Conservation (phyloP, 2,797 vertebrate genomes). For the Borostomias antarcticus region DNA sequence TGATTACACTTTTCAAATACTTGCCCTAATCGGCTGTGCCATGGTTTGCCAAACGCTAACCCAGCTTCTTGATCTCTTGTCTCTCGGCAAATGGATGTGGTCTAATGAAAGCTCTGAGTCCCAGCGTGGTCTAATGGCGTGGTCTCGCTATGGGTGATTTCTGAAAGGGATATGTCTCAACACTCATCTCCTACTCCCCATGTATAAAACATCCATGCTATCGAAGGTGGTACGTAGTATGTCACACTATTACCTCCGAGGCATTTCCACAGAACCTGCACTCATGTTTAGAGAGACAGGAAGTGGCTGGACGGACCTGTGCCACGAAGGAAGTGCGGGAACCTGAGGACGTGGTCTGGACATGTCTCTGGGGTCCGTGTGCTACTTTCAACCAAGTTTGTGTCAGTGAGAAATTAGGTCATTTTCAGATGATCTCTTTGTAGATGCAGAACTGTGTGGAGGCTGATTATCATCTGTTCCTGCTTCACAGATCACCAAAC, state of each 20-base stretch:
- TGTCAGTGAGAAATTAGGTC: constrained; percentile 36
- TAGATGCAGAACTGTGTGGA: constrained; percentile 13
- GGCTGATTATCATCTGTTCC: constrained; percentile 50
- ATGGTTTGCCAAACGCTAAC: constrained; percentile 13
- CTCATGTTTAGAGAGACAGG: constrained; percentile 50
- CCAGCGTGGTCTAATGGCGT: no score
- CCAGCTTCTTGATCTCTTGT: constrained; percentile 21
- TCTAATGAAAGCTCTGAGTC: constrained; percentile 45
- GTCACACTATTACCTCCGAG: constrained; percentile 42
- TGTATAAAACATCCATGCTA: constrained; percentile 47
- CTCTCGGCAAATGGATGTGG: constrained; percentile 51
- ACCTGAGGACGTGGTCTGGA: constrained; percentile 48
- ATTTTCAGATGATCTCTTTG: constrained; percentile 29
- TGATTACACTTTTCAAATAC: constrained; percentile 41
- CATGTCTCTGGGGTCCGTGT: constrained; percentile 42
- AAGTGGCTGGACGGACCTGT: constrained; percentile 57
- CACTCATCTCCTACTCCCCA: constrained; percentile 46
- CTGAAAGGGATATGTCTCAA: constrained; percentile 63
- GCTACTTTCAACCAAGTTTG: constrained; percentile 60
- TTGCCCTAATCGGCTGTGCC: constrained; percentile 36
- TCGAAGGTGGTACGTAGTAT: constrained; percentile 55
- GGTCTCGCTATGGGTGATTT: constrained; percentile 48
- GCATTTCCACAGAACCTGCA: constrained; percentile 49
- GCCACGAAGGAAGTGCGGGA: constrained; percentile 32
- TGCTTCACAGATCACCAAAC: constrained; percentile 37